These are phyloP conservation scores for Harpalus rufipes DNA, from an alignment of 2,888 invertebrate species.

Conservation along the genomic window DNA sequence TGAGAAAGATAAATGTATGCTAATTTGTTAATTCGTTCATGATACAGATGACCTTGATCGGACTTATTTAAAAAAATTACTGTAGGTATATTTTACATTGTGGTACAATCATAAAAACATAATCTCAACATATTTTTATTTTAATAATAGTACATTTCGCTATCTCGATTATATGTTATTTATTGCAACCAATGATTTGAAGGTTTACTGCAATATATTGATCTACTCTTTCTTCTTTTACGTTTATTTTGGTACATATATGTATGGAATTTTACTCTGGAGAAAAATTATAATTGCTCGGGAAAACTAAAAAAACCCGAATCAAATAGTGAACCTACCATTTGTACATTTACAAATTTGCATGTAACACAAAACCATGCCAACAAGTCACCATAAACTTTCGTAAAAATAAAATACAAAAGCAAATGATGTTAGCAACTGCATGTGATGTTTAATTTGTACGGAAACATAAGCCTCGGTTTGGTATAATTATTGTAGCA, in stretches of 20 bases:
- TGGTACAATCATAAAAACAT: too few relatives aligned
- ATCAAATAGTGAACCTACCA: not conserved
- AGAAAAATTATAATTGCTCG: not conserved
- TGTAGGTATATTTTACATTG: too few relatives aligned
- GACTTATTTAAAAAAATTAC: too few relatives aligned
- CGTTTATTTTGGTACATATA: too few relatives aligned
- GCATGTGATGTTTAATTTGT: constrained; percentile 38
- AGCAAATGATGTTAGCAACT: constrained; percentile 2
- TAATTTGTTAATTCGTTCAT: too few relatives aligned
- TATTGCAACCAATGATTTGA: not conserved
- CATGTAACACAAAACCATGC: constrained; percentile 21
- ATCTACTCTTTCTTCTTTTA: too few relatives aligned
- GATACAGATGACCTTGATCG: too few relatives aligned
- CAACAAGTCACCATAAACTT: not conserved
- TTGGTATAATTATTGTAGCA: constrained; percentile 16
- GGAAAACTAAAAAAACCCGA: not conserved
- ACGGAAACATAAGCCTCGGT: constrained; percentile 24
- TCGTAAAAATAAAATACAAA: constrained; percentile 14
- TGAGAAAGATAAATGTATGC: too few relatives aligned
- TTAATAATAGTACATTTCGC: too few relatives aligned
- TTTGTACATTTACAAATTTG: not conserved
- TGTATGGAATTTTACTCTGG: too few relatives aligned
- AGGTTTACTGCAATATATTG: too few relatives aligned
- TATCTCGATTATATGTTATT: not conserved
- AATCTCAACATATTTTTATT: too few relatives aligned